A percentile compares a stretch with the other conserved stretches of the same genome.
phyloP scores from a whole-genome alignment of 2,113 vertebrate genomes.

The Nannobrachium achirus region DNA sequence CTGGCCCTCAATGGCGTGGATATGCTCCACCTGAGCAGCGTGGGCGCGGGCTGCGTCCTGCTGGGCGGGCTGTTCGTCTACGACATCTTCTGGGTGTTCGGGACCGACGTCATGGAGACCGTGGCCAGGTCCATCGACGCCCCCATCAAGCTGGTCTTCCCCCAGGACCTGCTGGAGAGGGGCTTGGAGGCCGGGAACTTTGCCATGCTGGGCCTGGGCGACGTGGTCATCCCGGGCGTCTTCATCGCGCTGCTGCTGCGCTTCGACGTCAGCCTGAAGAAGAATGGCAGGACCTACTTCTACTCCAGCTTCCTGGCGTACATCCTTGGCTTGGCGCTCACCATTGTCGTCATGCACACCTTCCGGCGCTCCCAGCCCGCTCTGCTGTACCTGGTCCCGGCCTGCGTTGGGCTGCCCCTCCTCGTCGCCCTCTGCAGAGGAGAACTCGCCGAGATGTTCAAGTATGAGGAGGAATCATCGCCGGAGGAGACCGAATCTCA shows the following conservation, averaged over 20 bases:
- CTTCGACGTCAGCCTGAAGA: conserved; percentile 97
- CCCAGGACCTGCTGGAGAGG: conserved; percentile 94
- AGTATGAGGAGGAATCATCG: conserved; percentile 73
- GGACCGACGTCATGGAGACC: conserved; percentile 98
- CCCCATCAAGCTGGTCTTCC: conserved; percentile 98
- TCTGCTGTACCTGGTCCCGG: conserved; percentile 94
- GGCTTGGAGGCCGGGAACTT: conserved; percentile 94
- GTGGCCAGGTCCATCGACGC: conserved; percentile 97
- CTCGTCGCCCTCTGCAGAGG: conserved; percentile 92
- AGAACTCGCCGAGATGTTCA: conserved; percentile 97
- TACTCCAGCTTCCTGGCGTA: conserved; percentile 97
- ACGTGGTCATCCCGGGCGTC: conserved; percentile 95
- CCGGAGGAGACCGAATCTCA: background rate
- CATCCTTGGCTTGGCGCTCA: conserved; percentile 96
- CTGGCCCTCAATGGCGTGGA: conserved; percentile 97
- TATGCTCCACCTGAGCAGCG: conserved; percentile 96
- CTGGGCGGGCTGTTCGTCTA: conserved; percentile 97
- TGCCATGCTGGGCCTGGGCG: conserved; percentile 96
- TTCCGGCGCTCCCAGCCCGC: conserved; percentile 99
- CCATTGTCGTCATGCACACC: conserved; percentile 98
- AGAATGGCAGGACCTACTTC: conserved; percentile 96
- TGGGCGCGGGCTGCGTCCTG: conserved; percentile 97
- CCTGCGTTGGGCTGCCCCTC: conserved; percentile 93
- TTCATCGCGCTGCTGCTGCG: conserved; percentile 97
- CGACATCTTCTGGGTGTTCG: conserved; percentile 99